A percentile compares a stretch with the other conserved stretches of the same genome.
Evolutionary conservation across 2,888 invertebrate genomes (phyloP).

Genomic region (Sarcophaga subvicina): DNA sequence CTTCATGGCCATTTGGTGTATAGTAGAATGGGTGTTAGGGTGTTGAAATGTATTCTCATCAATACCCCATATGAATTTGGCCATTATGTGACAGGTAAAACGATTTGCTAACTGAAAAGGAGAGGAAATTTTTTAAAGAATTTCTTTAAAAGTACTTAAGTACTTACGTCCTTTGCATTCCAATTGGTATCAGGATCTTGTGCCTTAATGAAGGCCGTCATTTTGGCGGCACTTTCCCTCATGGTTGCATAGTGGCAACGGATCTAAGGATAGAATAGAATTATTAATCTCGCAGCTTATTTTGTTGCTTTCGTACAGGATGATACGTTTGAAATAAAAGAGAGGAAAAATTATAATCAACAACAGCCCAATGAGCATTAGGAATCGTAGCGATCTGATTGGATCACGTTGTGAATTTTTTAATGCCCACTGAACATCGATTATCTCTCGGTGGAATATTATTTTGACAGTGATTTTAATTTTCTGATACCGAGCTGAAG

Average conservation of each 20-base stretch:
- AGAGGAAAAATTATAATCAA: no score
- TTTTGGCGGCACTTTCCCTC: constrained; percentile 78
- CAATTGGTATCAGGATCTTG: constrained; percentile 71
- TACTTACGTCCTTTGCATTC: constrained; percentile 79
- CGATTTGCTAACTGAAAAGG: constrained; percentile 72
- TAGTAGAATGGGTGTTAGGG: constrained; percentile 4
- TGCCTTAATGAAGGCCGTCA: constrained; percentile 79
- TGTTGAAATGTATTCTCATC: constrained; percentile 77
- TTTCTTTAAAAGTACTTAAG: neutral
- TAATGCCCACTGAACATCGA: no score
- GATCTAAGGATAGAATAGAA: constrained; percentile 77
- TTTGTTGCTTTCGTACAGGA: no score
- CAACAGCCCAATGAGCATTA: no score
- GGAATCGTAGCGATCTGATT: no score
- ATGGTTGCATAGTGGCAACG: constrained; percentile 82
- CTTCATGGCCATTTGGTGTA: constrained; percentile 66
- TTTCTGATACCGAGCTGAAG: no score
- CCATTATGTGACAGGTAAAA: constrained; percentile 79
- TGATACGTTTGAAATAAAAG: no score
- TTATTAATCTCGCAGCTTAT: neutral
- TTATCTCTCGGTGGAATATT: no score
- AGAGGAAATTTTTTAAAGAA: neutral
- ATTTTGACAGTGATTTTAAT: no score
- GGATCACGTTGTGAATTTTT: no score
- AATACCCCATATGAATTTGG: constrained; percentile 80